phyloP scores from a whole-genome alignment of 2,113 vertebrate species.

The Trinectes maculatus region DNA sequence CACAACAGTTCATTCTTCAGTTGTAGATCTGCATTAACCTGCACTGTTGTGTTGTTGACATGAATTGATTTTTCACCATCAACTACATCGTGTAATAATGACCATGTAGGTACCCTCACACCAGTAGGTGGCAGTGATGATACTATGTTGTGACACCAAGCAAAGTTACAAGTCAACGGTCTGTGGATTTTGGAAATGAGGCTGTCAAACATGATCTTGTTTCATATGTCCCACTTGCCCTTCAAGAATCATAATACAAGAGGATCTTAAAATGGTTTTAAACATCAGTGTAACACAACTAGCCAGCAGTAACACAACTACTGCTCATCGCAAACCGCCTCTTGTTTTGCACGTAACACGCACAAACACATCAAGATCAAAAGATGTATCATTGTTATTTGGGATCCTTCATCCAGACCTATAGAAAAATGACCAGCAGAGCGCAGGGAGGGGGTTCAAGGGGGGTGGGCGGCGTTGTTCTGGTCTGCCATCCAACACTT shows the following conservation, averaged over 20 bases:
- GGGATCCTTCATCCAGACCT: constrained; percentile 3
- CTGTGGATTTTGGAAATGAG: background rate
- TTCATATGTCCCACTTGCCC: background rate
- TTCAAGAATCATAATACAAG: constrained; percentile 2
- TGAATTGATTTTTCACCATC: too few species aligned
- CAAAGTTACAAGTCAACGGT: background rate
- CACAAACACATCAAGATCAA: background rate
- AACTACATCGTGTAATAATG: background rate
- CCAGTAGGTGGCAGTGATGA: constrained; percentile 55
- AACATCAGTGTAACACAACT: background rate
- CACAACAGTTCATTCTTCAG: too few species aligned
- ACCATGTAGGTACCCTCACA: background rate
- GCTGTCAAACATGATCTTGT: background rate
- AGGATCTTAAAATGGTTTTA: background rate
- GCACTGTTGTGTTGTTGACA: background rate
- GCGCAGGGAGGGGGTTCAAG: too few species aligned
- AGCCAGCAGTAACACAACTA: background rate
- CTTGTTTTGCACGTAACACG: background rate
- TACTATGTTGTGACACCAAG: background rate
- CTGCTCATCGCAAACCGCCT: background rate
- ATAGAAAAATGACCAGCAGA: background rate
- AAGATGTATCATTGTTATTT: constrained; percentile 5
- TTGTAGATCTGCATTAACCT: too few species aligned
- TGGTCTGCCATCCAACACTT: constrained; percentile 54
- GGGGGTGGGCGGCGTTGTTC: constrained; percentile 9